These are phyloP conservation scores for Diorhabda sublineata DNA, from an alignment of 1,140 invertebrate genomes.

Conservation along the genomic window DNA sequence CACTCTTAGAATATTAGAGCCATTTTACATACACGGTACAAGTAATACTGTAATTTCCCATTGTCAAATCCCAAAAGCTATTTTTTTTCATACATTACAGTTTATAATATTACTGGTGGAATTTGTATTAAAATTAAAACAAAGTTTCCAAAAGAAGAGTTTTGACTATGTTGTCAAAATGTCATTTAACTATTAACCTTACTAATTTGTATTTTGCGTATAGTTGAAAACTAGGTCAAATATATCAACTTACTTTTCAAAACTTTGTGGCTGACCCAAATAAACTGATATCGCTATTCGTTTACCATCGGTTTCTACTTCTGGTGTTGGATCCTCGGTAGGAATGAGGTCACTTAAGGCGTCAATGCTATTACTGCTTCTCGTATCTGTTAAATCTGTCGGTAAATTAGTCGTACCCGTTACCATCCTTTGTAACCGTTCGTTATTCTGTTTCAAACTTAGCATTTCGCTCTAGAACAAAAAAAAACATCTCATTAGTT, in stretches of 20 bases:
- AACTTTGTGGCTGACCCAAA: constrained; percentile 74
- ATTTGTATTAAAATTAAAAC: background rate
- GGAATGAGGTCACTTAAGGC: constrained; percentile 45
- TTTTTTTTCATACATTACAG: too few species aligned
- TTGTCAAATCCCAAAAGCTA: too few species aligned
- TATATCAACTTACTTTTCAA: constrained; percentile 59
- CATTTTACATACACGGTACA: too few species aligned
- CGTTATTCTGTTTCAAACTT: constrained; percentile 94
- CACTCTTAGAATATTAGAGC: too few species aligned
- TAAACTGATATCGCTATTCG: constrained; percentile 79
- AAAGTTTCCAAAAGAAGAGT: background rate
- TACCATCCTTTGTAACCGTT: constrained; percentile 84
- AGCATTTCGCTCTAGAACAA: constrained; percentile 88
- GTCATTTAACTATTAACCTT: background rate
- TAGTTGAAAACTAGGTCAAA: too few species aligned
- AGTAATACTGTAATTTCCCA: too few species aligned
- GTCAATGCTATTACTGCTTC: constrained; percentile 38
- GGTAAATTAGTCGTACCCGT: constrained; percentile 46
- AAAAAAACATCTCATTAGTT: constrained; percentile 14
- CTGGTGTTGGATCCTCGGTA: constrained; percentile 54
- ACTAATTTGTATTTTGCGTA: too few species aligned
- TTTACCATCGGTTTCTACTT: constrained; percentile 78
- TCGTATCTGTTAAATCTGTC: constrained; percentile 39
- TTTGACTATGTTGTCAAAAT: background rate
- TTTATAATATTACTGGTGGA: too few species aligned